phyloP scores from a whole-genome alignment of 2,113 vertebrate genomes.

The Mustelus asterias region DNA sequence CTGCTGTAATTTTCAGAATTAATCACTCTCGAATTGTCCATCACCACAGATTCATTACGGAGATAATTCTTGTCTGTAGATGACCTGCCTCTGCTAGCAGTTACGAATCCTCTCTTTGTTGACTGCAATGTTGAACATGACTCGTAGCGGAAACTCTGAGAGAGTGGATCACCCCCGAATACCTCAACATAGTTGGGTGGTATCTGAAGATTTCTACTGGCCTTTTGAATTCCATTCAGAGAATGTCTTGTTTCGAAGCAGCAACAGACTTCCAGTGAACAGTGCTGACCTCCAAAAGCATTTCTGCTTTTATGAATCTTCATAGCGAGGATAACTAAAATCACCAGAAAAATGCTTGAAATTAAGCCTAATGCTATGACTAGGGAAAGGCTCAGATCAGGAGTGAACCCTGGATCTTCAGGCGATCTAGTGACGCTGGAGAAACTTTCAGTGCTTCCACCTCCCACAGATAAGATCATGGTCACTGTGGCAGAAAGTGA shows the following conservation, averaged over 20 bases:
- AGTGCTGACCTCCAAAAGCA: too few species aligned
- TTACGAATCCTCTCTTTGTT: neutral
- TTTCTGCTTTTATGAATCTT: too few species aligned
- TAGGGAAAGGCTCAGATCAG: conserved; percentile 41
- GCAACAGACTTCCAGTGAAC: too few species aligned
- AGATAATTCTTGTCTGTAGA: neutral
- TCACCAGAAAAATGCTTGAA: conserved; percentile 42
- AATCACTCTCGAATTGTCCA: neutral
- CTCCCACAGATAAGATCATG: conserved; percentile 42
- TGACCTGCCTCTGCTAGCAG: too few species aligned
- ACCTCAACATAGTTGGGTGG: too few species aligned
- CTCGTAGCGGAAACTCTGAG: neutral
- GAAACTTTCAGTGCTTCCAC: conserved; percentile 47
- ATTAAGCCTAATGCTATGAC: conserved; percentile 42
- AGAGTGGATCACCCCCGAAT: too few species aligned
- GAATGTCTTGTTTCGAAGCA: too few species aligned
- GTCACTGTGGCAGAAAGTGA: conserved; percentile 44
- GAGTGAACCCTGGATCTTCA: neutral
- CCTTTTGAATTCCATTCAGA: too few species aligned
- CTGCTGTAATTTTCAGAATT: neutral
- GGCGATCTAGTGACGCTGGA: conserved; percentile 33
- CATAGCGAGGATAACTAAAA: neutral
- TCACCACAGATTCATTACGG: neutral
- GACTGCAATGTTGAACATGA: neutral
- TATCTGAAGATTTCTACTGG: too few species aligned